phyloP scores from a whole-genome alignment of 2,113 vertebrate species.

The Zeus faber region DNA sequence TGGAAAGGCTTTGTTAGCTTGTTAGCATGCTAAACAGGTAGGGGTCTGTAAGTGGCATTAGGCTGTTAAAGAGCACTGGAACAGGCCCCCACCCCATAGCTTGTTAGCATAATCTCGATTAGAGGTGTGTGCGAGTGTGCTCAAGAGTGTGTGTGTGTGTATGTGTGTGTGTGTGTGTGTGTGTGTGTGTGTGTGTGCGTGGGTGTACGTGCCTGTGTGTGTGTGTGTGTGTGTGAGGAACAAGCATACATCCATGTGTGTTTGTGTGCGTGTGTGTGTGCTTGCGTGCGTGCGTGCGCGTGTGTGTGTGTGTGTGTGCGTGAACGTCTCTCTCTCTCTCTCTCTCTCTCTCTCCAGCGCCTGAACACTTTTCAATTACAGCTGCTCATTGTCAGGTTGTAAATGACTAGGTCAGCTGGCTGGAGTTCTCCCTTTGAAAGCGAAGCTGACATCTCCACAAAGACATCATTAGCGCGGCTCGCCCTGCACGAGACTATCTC shows the following conservation, averaged over 20 bases:
- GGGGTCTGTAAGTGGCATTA: slow-evolving; percentile 43
- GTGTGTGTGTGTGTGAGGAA: neutral
- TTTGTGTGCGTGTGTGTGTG: neutral
- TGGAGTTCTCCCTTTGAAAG: slow-evolving; percentile 65
- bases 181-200: neutral
- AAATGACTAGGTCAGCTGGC: slow-evolving; percentile 67
- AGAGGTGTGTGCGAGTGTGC: neutral
- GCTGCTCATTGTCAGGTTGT: slow-evolving; percentile 68
- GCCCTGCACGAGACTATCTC: slow-evolving; percentile 51
- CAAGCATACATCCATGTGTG: too few species aligned
- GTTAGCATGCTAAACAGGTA: slow-evolving; percentile 62
- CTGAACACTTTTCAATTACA: slow-evolving; percentile 70
- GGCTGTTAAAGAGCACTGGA: slow-evolving; percentile 48
- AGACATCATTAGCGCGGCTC: slow-evolving; percentile 64
- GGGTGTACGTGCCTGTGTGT: neutral
- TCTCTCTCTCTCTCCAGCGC: slow-evolving; percentile 7
- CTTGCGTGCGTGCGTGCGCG: neutral
- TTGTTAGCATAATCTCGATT: slow-evolving; percentile 39
- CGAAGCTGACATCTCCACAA: slow-evolving; percentile 59
- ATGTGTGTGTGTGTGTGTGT: neutral
- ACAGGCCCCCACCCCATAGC: slow-evolving; percentile 28
- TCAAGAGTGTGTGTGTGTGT: too few species aligned
- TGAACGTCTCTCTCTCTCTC: neutral
- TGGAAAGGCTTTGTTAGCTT: slow-evolving; percentile 51
- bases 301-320: neutral